These are phyloP conservation scores for Eulemur macaco DNA, from an alignment of 2,113 vertebrate species.

Conservation along the genomic window DNA sequence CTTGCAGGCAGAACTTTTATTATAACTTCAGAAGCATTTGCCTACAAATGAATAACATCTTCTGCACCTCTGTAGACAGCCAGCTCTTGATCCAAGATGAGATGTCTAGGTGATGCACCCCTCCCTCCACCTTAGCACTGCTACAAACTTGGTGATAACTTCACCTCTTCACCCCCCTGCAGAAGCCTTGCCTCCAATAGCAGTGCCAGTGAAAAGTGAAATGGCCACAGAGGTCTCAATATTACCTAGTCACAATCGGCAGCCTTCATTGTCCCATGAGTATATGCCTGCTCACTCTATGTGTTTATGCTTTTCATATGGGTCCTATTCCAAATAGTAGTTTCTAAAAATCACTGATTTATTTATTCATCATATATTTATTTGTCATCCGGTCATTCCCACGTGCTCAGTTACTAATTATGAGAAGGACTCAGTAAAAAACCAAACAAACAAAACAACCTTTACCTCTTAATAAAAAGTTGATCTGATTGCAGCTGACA, in stretches of 20 bases:
- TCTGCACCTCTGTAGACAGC: neutral
- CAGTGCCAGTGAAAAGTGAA: neutral
- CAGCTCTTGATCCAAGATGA: neutral
- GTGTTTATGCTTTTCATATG: neutral
- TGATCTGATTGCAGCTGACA: neutral
- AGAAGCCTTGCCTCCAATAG: neutral
- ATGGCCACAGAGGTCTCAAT: neutral
- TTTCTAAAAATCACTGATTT: neutral
- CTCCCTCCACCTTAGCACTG: neutral
- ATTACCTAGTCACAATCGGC: neutral
- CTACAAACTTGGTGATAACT: neutral
- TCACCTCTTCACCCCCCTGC: neutral
- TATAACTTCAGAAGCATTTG: neutral
- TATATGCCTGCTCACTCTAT: neutral
- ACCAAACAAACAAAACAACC: neutral
- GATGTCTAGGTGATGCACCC: neutral
- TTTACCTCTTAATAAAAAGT: constrained; percentile 77
- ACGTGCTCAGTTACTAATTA: neutral
- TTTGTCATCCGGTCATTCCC: neutral
- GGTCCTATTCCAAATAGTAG: neutral
- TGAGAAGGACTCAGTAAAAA: neutral
- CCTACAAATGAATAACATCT: neutral
- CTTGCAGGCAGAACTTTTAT: neutral
- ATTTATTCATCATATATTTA: neutral
- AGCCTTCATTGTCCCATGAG: neutral